A percentile compares a stretch with the other conserved stretches of the same genome.
phyloP scores from a whole-genome alignment of 2,113 vertebrate genomes.

The Psettodes erumei region DNA sequence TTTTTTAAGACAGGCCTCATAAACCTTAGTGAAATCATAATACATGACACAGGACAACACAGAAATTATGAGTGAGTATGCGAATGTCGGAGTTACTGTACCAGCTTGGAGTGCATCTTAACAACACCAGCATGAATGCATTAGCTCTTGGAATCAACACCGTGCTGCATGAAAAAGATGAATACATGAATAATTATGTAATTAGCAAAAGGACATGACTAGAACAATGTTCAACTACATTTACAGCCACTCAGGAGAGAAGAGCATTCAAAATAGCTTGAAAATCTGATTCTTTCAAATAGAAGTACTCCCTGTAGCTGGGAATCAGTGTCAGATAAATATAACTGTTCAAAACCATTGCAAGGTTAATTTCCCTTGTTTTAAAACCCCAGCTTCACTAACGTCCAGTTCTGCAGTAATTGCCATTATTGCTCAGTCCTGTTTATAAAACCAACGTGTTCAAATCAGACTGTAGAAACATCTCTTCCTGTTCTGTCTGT shows the following conservation, averaged over 20 bases:
- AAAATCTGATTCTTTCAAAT: constrained; percentile 12
- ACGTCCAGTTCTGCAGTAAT: neutral
- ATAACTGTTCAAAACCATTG: neutral
- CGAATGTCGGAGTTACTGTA: neutral
- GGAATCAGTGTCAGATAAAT: neutral
- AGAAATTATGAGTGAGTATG: neutral
- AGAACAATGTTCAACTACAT: constrained; percentile 4
- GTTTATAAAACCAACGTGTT: constrained; percentile 11
- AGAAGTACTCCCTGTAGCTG: neutral
- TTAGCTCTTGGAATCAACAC: constrained; percentile 18
- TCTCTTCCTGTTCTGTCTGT: constrained; percentile 69
- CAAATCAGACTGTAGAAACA: neutral
- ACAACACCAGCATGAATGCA: constrained; percentile 12
- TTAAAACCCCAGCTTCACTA: too few relatives aligned
- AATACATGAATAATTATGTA: constrained; percentile 51
- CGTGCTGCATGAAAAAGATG: constrained; percentile 35
- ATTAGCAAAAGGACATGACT: constrained; percentile 33
- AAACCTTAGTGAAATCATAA: neutral
- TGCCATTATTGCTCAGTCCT: neutral
- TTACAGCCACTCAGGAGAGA: neutral
- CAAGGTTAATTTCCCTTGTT: too few relatives aligned
- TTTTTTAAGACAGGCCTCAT: constrained; percentile 1
- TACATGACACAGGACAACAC: neutral
- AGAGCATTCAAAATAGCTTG: neutral
- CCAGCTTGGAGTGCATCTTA: neutral